Base-by-base conservation (phyloP, 2,797 vertebrate species). In the Acestrorhynchus altus region DNA sequence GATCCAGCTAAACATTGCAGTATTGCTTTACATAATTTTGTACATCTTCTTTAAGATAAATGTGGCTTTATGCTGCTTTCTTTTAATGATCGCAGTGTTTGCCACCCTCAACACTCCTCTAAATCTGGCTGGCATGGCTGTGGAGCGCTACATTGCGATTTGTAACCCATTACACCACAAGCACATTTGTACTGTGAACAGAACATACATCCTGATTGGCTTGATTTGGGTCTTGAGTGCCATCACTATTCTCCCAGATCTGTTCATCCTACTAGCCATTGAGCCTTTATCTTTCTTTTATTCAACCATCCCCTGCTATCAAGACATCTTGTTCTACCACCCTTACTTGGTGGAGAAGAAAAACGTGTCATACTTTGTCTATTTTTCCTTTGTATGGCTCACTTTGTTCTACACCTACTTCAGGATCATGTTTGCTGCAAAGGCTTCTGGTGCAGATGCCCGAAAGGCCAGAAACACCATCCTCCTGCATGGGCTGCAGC, bases 351-450 rank as follows among this genome's bases (percentile, higher is more conserved):
- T 49, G 47, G 47, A 49, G 47, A 20, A 51, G 18, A 51, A 20
- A 51, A 51, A 51, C 49, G 8, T n/a, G 0, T 51, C 49, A 51
- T 8, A 51, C n/a, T 2, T 49, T 9, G 16, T 49, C 47, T 49
- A 49, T 11, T 4, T 49, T 4, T 49, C 47, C 49, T 51, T 51
- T 8, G 18, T 51, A 20, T 51, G 49, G 49, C 49, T 51, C 20
- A 90, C 77, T 0, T 86, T 93, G 73, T 61, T 90, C 22, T 90
- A 88, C 86, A 93, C 92, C 69, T 93, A 94, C 4, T 18, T 94
- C 46, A 85, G 80, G 72, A 83, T 94, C 74, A 12, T 93, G 82
- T 90, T 51, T n/a, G 49, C 49, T n/a, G 49, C 49, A 16, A 51
- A 51, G 8, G 49, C 49, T 1, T 5, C 18, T 7, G 49, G 49